phyloP scores from a whole-genome alignment of 1,140 invertebrate species.

The Aphis craccivora region DNA sequence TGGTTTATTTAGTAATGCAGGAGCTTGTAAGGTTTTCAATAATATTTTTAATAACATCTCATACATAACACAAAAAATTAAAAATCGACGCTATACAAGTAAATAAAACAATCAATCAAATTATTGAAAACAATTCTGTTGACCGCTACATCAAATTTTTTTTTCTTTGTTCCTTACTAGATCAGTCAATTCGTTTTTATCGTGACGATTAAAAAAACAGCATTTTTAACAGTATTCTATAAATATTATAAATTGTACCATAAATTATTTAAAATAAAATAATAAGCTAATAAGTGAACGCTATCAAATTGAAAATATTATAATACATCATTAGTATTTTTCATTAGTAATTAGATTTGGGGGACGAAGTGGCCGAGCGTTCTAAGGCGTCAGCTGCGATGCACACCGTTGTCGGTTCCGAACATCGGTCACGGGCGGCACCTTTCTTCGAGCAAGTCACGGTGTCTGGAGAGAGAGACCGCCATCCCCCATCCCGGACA shows the following conservation, averaged over 20 bases:
- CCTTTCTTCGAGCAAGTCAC: no score
- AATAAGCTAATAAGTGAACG: background rate
- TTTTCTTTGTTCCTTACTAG: background rate
- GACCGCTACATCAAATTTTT: background rate
- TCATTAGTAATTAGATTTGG: no score
- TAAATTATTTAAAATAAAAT: background rate
- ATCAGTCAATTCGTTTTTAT: background rate
- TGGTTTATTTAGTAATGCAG: background rate
- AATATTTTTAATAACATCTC: background rate
- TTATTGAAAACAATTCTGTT: background rate
- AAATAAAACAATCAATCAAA: background rate
- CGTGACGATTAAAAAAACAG: no score
- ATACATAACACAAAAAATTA: background rate
- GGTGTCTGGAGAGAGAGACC: no score
- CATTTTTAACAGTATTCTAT: background rate
- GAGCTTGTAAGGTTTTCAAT: background rate
- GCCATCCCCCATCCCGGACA: no score
- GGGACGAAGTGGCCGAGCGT: no score
- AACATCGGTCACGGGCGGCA: no score
- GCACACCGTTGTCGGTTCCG: no score
- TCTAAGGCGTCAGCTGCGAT: no score
- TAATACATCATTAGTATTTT: background rate
- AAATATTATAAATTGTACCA: background rate
- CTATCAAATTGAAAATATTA: background rate
- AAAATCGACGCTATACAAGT: background rate